Evolutionary conservation across 2,888 invertebrate genomes (phyloP), one percentile per base, ranked within the genome.

Genomic region (Eretmocerus hayati): DNA sequence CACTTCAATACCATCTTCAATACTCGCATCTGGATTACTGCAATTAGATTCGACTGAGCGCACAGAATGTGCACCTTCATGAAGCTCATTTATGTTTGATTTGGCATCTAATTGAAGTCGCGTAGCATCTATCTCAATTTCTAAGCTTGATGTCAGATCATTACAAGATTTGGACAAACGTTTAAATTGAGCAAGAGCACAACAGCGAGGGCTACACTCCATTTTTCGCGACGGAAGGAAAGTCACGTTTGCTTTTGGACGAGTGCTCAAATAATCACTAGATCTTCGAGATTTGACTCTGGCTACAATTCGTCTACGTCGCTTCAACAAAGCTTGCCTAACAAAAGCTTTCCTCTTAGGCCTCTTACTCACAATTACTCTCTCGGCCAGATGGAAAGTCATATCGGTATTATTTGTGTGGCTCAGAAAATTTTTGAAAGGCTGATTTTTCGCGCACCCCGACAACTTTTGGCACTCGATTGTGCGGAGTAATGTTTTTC

Each of bases 341-440:
- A 62, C 59, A 39, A 65, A 59, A 22, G 54, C 59, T 22, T 61
- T 65, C 19, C 62, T 58, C 11, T 58, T 63, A 4, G 52, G 48
- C 18, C 23, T 56, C 30, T 60, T 64, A 19, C 57, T 57, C 9
- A 61, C 56, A 11, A 59, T 33, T 2, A 61, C 53, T 36, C 56
- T 59, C n/a, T 30, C n/a, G n/a, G n/a, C n/a, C n/a, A n/a, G n/a
- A n/a, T n/a, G n/a, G n/a, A n/a, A n/a, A 26, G 26, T 6, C 26
- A 9, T 26, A 11, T 26, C 26, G 8, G 11, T 9, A 11, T 26
- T 26, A 26, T 26, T 26, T 6, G 26, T 26, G 26, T 9, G 11
- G 6, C 11, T 26, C 11, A 26, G 11, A 6, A 26, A 9, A 9
- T 26, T 26, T 26, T 26, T 26, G 26, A 26, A 26, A 26, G 26